phyloP scores from a whole-genome alignment of 2,888 invertebrate species.

The Agonum fuliginosum region DNA sequence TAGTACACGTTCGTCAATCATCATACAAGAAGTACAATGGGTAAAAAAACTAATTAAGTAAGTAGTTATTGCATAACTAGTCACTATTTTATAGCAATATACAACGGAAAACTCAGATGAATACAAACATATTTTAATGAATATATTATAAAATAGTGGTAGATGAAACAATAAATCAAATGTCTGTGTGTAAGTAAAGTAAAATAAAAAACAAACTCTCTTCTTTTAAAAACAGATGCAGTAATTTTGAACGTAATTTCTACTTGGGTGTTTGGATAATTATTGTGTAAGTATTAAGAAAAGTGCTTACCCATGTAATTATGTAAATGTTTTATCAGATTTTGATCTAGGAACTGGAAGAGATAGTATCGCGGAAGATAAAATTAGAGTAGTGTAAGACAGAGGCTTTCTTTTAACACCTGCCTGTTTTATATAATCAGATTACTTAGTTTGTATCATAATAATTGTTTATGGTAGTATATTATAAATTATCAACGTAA shows the following conservation, averaged over 20 bases:
- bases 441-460: too few relatives aligned
- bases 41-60: too few relatives aligned
- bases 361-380: constrained; percentile 26
- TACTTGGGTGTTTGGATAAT: neutral
- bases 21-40: too few relatives aligned
- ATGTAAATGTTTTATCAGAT: neutral
- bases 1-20: too few relatives aligned
- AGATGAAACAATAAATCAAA: neutral
- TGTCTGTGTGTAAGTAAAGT: neutral
- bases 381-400: constrained; percentile 24
- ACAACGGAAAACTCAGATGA: too few relatives aligned
- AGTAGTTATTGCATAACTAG: too few relatives aligned
- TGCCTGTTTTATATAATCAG: neutral
- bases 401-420: constrained; percentile 14
- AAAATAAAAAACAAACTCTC: neutral
- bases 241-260: too few relatives aligned
- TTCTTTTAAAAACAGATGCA: neutral
- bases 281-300: neutral
- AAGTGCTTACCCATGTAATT: neutral
- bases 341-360: constrained; percentile 28
- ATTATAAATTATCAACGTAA: too few relatives aligned
- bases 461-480: too few relatives aligned
- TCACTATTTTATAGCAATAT: too few relatives aligned
- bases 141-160: too few relatives aligned
- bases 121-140: too few relatives aligned